phyloP scores from a whole-genome alignment of 2,888 invertebrate species.

The Acrobasis consociella region DNA sequence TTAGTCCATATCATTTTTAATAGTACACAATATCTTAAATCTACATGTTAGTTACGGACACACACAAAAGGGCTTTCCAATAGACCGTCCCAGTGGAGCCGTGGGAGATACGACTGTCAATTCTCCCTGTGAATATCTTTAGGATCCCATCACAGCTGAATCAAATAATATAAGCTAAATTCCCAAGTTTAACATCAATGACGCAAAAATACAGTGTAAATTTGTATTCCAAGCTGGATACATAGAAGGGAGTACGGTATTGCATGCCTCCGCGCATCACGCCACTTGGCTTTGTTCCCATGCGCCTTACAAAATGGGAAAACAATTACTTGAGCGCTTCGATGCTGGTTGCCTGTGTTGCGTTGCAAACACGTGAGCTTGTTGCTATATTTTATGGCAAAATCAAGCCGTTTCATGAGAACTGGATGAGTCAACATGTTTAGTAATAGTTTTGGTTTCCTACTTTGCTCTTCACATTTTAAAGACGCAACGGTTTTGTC shows the following conservation, averaged over 20 bases:
- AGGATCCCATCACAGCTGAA: too few species aligned
- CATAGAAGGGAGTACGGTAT: constrained; percentile 28
- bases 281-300: constrained; percentile 29
- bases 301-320: constrained; percentile 18
- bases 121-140: too few species aligned
- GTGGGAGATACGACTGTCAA: too few species aligned
- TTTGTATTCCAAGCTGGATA: constrained; percentile 30
- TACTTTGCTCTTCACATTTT: too few species aligned
- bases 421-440: not conserved
- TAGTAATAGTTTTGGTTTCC: too few species aligned
- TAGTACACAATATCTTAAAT: too few species aligned
- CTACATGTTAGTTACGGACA: too few species aligned
- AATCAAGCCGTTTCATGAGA: not conserved
- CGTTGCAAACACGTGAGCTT: not conserved
- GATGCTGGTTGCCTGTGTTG: constrained; percentile 10
- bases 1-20: too few species aligned
- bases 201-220: not conserved
- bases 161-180: too few species aligned
- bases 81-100: too few species aligned
- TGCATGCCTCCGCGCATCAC: constrained; percentile 26
- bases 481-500: too few species aligned
- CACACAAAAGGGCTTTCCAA: too few species aligned
- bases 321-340: constrained; percentile 21
- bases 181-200: not conserved
- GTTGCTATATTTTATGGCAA: not conserved